phyloP scores from a whole-genome alignment of 2,888 invertebrate species.

The Teleogryllus oceanicus region DNA sequence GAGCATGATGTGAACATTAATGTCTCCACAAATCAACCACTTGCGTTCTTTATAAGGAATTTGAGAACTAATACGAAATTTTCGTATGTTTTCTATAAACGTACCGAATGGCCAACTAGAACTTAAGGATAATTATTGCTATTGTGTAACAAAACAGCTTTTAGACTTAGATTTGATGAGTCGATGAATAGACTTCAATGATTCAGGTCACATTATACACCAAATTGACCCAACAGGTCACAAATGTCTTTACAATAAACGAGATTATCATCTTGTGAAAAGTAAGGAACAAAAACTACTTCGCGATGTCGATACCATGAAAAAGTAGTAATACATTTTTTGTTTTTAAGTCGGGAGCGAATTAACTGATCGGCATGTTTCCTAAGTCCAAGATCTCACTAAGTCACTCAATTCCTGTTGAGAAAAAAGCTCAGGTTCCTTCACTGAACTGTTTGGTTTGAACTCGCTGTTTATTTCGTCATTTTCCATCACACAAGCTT shows the following conservation, averaged over 20 bases:
- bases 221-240: not conserved
- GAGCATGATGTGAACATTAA: not conserved
- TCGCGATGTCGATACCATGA: not conserved
- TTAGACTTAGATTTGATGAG: not conserved
- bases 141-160: not conserved
- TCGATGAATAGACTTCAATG: not conserved
- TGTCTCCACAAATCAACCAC: not conserved
- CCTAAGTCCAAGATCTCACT: not conserved
- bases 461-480: not conserved
- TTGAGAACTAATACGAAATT: too few species aligned
- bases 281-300: not conserved
- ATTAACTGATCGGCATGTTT: not conserved
- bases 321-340: not conserved
- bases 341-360: not conserved
- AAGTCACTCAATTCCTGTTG: not conserved
- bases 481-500: not conserved
- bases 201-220: not conserved
- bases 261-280: not conserved
- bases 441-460: not conserved
- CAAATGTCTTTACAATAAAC: not conserved
- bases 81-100: not conserved
- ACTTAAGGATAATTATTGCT: not conserved
- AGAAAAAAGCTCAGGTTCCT: not conserved
- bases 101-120: not conserved
- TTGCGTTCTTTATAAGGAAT: not conserved